These are phyloP conservation scores for Drosophila sturtevanti DNA, from an alignment of 1,140 invertebrate genomes.

Conservation along the genomic window DNA sequence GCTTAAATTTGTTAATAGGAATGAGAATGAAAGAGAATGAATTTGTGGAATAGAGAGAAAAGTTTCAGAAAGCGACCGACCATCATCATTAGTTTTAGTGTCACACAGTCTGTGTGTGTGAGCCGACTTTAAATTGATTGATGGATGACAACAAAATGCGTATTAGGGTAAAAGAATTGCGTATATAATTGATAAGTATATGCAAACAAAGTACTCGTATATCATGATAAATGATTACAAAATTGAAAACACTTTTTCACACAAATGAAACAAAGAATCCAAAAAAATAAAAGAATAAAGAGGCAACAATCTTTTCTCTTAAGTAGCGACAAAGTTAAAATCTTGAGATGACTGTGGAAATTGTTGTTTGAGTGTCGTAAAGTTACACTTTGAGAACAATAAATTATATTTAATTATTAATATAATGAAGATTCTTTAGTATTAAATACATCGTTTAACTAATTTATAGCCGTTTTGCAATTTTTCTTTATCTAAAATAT, in stretches of 20 bases:
- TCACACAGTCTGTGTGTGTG: conserved; percentile 31
- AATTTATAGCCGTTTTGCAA: too few species aligned
- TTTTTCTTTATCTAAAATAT: too few species aligned
- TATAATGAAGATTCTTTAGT: too few species aligned
- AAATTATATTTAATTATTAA: too few species aligned
- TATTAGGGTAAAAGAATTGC: neutral
- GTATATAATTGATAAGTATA: conserved; percentile 9
- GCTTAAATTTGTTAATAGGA: neutral
- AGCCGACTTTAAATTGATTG: conserved; percentile 65
- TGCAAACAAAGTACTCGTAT: conserved; percentile 7
- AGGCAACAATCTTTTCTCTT: neutral
- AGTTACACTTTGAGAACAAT: too few species aligned
- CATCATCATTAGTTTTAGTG: conserved; percentile 57
- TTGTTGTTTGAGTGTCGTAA: neutral
- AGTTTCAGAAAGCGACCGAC: neutral
- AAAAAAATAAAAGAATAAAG: neutral
- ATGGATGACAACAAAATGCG: conserved; percentile 43
- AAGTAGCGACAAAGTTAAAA: neutral
- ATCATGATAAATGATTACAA: conserved; percentile 20
- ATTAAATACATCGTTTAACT: too few species aligned
- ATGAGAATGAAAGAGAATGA: too few species aligned
- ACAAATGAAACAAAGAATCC: neutral
- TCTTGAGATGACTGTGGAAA: neutral
- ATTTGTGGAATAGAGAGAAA: neutral
- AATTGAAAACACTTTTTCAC: neutral